Conservation (phyloP, 2,113 vertebrate species). For the Athene cunicularia region DNA sequence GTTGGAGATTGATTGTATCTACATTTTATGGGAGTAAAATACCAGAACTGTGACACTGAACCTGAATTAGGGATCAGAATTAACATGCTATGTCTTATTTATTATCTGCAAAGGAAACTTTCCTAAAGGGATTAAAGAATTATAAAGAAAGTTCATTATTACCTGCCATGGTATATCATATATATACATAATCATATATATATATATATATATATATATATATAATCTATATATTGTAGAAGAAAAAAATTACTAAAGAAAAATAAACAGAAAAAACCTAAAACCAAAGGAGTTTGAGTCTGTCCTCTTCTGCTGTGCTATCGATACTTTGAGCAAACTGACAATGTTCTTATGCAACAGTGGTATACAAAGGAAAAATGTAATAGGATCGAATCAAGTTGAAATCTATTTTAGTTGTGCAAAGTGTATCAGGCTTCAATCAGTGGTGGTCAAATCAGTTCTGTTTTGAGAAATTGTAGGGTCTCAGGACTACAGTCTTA, state of each 20-base stretch:
- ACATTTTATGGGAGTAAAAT: background rate
- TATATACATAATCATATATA: too few species aligned
- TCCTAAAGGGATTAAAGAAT: background rate
- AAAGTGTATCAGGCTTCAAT: background rate
- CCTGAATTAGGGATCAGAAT: background rate
- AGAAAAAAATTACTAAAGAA: background rate
- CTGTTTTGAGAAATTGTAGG: background rate
- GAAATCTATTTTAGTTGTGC: background rate
- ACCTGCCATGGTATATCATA: background rate
- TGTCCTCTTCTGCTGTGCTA: background rate
- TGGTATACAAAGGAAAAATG: background rate
- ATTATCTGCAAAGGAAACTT: background rate
- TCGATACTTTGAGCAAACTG: background rate
- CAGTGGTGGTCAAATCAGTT: background rate
- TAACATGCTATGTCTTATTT: background rate
- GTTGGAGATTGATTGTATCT: background rate
- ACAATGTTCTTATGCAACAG: background rate
- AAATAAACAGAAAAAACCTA: background rate
- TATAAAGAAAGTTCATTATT: background rate
- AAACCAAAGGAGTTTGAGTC: background rate
- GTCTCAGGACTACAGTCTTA: background rate
- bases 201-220: too few species aligned
- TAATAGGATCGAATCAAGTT: background rate
- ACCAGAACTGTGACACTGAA: background rate
- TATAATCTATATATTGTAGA: background rate